Conservation (phyloP, 2,797 vertebrate genomes). For the Sarcophilus harrisii region DNA sequence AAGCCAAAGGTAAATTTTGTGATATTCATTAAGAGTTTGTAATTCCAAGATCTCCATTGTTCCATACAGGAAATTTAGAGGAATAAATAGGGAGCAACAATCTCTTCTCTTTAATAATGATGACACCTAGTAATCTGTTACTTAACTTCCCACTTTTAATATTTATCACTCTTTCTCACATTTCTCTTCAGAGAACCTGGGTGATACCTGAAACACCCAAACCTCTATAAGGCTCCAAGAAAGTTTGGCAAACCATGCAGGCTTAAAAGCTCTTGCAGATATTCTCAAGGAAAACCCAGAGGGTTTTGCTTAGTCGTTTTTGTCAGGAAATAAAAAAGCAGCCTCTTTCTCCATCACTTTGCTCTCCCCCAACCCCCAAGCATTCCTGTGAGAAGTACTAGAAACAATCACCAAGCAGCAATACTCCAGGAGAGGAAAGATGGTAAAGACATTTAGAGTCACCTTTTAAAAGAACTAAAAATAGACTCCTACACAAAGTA, state of each 20-base stretch:
- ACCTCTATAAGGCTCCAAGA: not conserved
- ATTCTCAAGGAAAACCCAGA: not conserved
- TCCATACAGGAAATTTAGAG: not conserved
- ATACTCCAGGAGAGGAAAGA: not conserved
- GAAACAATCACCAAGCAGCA: not conserved
- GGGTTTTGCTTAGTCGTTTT: not conserved
- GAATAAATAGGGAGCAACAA: not conserved
- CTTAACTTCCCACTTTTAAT: not conserved
- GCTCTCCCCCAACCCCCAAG: not conserved
- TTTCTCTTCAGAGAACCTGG: not conserved
- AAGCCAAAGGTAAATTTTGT: not conserved
- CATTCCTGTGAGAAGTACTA: slow-evolving; percentile 8
- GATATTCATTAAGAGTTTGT: not conserved
- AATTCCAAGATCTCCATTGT: not conserved
- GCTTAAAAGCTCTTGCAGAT: slow-evolving; percentile 2
- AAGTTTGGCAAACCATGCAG: not conserved
- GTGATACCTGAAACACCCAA: not conserved
- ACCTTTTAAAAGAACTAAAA: not conserved
- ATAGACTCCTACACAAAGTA: not conserved
- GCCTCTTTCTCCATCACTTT: not conserved
- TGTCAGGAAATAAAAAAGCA: slow-evolving; percentile 15
- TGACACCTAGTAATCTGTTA: not conserved
- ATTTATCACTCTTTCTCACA: not conserved
- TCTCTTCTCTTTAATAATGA: not conserved
- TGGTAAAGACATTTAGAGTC: slow-evolving; percentile 15